Percentiles rank a stretch among this genome's conserved stretches.
These are phyloP conservation scores for Drosophila longiperda DNA, from an alignment of 2,888 invertebrate genomes.

Conservation along the genomic window DNA sequence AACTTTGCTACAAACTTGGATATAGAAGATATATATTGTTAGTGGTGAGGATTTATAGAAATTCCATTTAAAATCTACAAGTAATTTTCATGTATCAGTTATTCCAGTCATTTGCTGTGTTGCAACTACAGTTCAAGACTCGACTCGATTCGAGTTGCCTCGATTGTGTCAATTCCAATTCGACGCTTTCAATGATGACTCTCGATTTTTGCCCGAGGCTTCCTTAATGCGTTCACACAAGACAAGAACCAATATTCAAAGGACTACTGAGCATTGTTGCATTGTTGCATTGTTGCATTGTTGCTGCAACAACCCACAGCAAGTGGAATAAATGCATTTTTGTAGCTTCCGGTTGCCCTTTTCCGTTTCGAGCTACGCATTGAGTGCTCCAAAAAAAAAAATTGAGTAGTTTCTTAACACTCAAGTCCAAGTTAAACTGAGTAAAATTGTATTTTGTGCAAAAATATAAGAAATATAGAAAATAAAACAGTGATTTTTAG, in stretches of 20 bases:
- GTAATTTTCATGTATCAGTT: slow-evolving; percentile 40
- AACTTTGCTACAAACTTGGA: neutral
- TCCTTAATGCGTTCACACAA: slow-evolving; percentile 73
- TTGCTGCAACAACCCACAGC: slow-evolving; percentile 54
- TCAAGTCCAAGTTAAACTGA: no score
- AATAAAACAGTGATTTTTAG: no score
- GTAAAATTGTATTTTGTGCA: no score
- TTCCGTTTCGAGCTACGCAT: no score
- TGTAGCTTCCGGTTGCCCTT: slow-evolving; percentile 5
- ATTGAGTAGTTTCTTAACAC: no score
- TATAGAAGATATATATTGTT: neutral
- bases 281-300: slow-evolving; percentile 46
- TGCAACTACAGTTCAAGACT: slow-evolving; percentile 23
- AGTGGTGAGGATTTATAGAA: neutral
- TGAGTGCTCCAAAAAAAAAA: no score
- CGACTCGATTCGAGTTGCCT: slow-evolving; percentile 24
- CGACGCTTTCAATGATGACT: neutral
- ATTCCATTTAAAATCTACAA: neutral
- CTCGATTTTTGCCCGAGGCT: slow-evolving; percentile 49
- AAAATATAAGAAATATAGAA: no score
- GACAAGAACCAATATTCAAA: slow-evolving; percentile 31
- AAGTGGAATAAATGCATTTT: slow-evolving; percentile 22
- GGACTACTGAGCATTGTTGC: slow-evolving; percentile 19
- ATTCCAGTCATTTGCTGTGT: slow-evolving; percentile 41
- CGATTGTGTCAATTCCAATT: neutral